These are phyloP conservation scores for Cepaea hortensis DNA, from an alignment of 2,888 invertebrate genomes.

Conservation along the genomic window DNA sequence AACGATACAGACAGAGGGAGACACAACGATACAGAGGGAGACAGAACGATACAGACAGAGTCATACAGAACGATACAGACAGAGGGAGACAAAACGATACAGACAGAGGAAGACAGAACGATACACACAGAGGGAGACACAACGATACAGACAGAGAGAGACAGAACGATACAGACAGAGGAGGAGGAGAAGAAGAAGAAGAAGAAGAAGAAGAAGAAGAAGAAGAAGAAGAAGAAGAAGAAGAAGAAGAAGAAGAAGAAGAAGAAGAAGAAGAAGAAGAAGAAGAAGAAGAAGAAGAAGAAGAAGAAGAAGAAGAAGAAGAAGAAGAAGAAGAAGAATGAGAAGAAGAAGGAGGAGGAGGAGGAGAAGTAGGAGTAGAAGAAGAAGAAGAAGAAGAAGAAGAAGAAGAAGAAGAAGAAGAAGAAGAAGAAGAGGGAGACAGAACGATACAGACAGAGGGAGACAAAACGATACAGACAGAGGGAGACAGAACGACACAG, in stretches of 20 bases:
- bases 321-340: background rate
- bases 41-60: background rate
- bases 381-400: background rate
- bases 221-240: background rate
- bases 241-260: background rate
- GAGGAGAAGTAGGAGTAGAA: too few species aligned
- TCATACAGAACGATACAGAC: too few species aligned
- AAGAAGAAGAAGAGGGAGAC: background rate
- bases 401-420: background rate
- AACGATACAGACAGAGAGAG: too few species aligned
- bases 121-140: too few species aligned
- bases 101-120: too few species aligned
- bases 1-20: too few species aligned
- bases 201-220: background rate
- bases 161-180: background rate
- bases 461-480: background rate
- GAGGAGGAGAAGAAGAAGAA: background rate
- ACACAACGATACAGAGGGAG: background rate
- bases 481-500: background rate
- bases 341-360: too few species aligned
- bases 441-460: too few species aligned
- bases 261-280: constrained; percentile 7
- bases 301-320: too few species aligned
- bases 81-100: too few species aligned
- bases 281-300: background rate